A percentile compares a stretch with the other conserved stretches of the same genome.
These are phyloP conservation scores for Rhagoletis pomonella DNA, from an alignment of 1,140 invertebrate genomes.

Conservation along the genomic window DNA sequence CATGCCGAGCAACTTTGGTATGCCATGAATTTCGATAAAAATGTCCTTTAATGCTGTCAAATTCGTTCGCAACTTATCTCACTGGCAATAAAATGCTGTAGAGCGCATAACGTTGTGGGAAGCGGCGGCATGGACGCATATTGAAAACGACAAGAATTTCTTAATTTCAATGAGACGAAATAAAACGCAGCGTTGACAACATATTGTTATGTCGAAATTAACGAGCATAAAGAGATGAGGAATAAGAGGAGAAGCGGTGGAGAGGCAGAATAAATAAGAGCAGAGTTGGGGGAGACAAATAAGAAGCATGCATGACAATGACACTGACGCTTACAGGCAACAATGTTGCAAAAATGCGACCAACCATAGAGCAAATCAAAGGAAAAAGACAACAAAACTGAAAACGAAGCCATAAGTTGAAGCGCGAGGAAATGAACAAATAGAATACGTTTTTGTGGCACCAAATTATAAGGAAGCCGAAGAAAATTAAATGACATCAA, in stretches of 20 bases:
- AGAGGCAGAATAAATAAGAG: no score
- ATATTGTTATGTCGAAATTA: conserved; percentile 51
- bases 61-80: not conserved
- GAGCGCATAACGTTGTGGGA: not conserved
- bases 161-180: conserved; percentile 50
- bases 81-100: not conserved
- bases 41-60: conserved; percentile 29
- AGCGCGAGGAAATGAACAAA: conserved; percentile 7
- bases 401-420: conserved; percentile 28
- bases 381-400: not conserved
- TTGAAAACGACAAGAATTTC: conserved; percentile 38
- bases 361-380: conserved; percentile 45
- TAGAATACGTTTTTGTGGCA: not conserved
- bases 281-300: not conserved
- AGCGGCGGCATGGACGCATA: not conserved
- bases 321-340: not conserved
- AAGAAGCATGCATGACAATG: not conserved
- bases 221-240: conserved; percentile 27
- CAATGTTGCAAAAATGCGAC: not conserved
- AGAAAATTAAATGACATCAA: conserved; percentile 50
- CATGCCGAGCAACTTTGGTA: not conserved
- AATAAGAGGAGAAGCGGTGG: not conserved
- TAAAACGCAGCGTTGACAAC: conserved; percentile 48
- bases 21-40: conserved; percentile 45
- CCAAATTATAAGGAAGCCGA: conserved; percentile 40